Evolutionary conservation across 2,888 invertebrate genomes (phyloP).

Genomic region (Netelia virgata): DNA sequence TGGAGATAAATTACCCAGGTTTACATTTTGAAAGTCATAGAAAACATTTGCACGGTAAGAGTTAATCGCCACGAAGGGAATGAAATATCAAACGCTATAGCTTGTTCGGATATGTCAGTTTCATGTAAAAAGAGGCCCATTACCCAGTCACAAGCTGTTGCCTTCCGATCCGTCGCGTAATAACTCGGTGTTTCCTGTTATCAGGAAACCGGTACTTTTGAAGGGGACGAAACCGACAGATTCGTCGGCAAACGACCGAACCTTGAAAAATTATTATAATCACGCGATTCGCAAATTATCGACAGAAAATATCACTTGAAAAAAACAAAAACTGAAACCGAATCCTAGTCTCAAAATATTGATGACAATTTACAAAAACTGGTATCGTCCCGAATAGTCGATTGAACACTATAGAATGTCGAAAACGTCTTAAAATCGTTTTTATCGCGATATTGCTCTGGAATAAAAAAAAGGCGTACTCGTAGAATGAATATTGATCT

Average conservation of each 20-base stretch:
- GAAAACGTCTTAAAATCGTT: too few species aligned
- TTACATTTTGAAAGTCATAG: not conserved
- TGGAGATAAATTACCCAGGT: not conserved
- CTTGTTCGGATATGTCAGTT: slow-evolving; percentile 49
- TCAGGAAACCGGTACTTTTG: slow-evolving; percentile 21
- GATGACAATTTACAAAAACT: too few species aligned
- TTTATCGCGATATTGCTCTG: too few species aligned
- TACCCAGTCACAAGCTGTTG: slow-evolving; percentile 77
- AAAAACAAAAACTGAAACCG: too few species aligned
- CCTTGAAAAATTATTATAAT: not conserved
- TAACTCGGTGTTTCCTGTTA: slow-evolving; percentile 73
- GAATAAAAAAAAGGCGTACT: too few species aligned
- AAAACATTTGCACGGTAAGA: not conserved
- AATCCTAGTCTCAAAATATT: too few species aligned
- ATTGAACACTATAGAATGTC: too few species aligned
- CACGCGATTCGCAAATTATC: too few species aligned
- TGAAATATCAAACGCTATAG: slow-evolving; percentile 3
- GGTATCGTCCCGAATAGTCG: too few species aligned
- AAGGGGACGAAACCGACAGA: slow-evolving; percentile 43
- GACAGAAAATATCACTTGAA: too few species aligned
- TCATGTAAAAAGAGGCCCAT: slow-evolving; percentile 67
- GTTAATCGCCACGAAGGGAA: not conserved
- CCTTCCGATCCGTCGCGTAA: slow-evolving; percentile 67
- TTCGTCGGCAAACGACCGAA: slow-evolving; percentile 12
- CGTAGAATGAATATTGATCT: too few species aligned